Conservation (phyloP, 1,140 invertebrate species). For the Saccostrea glomerata region DNA sequence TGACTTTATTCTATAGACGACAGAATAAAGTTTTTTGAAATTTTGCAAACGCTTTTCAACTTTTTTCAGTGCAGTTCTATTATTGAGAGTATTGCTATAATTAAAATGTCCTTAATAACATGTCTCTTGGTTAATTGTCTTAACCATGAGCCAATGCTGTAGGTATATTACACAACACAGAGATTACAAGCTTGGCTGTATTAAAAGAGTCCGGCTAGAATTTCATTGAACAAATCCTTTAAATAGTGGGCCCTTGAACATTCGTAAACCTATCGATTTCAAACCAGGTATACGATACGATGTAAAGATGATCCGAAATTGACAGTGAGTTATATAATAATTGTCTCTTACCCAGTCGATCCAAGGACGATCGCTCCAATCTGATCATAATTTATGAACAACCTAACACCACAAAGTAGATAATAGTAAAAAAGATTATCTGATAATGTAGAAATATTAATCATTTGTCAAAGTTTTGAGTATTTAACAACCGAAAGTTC, state of each 20-base stretch:
- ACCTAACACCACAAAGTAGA: background rate
- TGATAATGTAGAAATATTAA: slow-evolving; percentile 16
- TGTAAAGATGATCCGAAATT: background rate
- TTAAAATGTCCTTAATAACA: slow-evolving; percentile 6
- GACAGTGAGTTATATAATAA: slow-evolving; percentile 36
- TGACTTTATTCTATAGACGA: no score
- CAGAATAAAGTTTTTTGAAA: no score
- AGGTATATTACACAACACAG: background rate
- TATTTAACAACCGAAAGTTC: background rate
- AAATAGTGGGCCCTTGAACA: slow-evolving; percentile 27
- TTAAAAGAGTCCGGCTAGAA: background rate
- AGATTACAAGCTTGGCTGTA: background rate
- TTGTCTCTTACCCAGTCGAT: slow-evolving; percentile 1
- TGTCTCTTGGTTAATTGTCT: slow-evolving; percentile 1
- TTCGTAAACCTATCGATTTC: slow-evolving; percentile 7
- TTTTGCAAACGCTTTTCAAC: background rate
- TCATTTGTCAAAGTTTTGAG: slow-evolving; percentile 14
- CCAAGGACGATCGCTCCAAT: slow-evolving; percentile 9
- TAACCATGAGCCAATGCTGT: slow-evolving; percentile 6
- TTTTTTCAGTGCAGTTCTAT: background rate
- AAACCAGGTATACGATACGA: background rate
- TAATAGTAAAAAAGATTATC: background rate
- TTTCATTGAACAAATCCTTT: slow-evolving; percentile 28
- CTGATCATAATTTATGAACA: slow-evolving; percentile 14
- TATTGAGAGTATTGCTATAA: background rate